Base-by-base conservation (phyloP, 1,140 invertebrate species). In the Gonioctena quinquepunctata region DNA sequence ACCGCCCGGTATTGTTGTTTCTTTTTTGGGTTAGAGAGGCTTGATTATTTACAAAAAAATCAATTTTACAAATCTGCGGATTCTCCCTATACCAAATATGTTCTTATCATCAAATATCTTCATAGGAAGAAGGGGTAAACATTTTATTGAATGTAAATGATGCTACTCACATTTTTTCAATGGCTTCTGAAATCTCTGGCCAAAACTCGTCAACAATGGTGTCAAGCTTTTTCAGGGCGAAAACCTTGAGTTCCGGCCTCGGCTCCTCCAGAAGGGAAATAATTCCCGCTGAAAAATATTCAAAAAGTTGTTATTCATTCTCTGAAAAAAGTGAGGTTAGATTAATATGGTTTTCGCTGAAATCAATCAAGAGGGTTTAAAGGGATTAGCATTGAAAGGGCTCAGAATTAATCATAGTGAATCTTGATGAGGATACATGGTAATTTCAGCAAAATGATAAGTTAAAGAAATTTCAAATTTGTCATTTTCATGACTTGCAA, bases 101-200 rank as follows among this genome's bases (percentile, higher is more conserved):
- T n/a, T n/a, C n/a, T n/a, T n/a, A 66, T 56, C 26, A 49, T 49
- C 52, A 50, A 16, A 11, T 49, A 62, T 33, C 6, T 2, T 27
- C 21, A 16, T 7, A 28, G 50, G 13, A 25, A 23, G 27, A 22
- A 33, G 23, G 7, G 8, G 13, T 16, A 60, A 60, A 7, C 18
- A 26, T 23, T 19, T 22, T 19, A 22, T 60, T 3, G 4, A 23
- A 22, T 5, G 19, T n/a, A n/a, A n/a, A n/a, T n/a, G n/a, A 42
- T 42, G 7, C 11, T 8, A 84, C 87, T 86, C 87, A 93, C 92
- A 99, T 98, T 86, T 98, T 99, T 79, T 94, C 93, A 80, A 99
- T 96, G 8, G 96, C 94, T 85, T 99, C 97, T 0, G 96, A 97
- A 72, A 99, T 98, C 86, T 99, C 97, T 16, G 96, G 95, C 97